phyloP scores from a whole-genome alignment of 2,113 vertebrate genomes.

The Tachysurus fulvidraco region DNA sequence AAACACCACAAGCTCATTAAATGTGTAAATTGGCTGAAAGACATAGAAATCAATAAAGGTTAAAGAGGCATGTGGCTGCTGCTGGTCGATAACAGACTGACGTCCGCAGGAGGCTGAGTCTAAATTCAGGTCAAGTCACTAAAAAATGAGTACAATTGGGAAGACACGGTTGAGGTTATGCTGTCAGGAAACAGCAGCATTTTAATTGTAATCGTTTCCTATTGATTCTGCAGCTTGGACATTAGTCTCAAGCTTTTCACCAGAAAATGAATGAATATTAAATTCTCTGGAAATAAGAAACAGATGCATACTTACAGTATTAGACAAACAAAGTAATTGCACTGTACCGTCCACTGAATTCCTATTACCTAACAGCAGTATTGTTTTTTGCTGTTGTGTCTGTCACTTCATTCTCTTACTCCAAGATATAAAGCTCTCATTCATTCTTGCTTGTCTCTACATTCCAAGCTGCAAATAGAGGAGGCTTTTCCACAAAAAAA shows the following conservation, averaged over 20 bases:
- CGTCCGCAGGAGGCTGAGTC: too few species aligned
- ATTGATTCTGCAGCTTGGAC: background rate
- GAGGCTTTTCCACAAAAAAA: background rate
- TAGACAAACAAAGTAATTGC: background rate
- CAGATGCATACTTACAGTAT: background rate
- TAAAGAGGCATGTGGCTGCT: background rate
- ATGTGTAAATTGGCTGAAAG: background rate
- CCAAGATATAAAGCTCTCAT: constrained; percentile 48
- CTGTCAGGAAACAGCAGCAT: background rate
- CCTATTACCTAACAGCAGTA: background rate
- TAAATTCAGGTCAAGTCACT: background rate
- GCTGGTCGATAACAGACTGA: background rate
- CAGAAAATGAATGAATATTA: background rate
- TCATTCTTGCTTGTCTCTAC: background rate
- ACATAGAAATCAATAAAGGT: background rate
- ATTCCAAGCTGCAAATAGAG: constrained; percentile 4
- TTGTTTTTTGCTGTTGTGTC: constrained; percentile 6
- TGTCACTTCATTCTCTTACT: background rate
- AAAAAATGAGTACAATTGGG: background rate
- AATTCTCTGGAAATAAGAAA: background rate
- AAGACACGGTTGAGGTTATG: background rate
- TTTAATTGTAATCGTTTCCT: background rate
- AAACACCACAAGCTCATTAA: background rate
- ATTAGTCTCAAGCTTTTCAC: background rate
- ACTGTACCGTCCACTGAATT: background rate